Percentiles rank a stretch among this genome's conserved stretches.
These are phyloP conservation scores for Copsychus sechellarum DNA, from an alignment of 2,113 vertebrate genomes.

Conservation along the genomic window DNA sequence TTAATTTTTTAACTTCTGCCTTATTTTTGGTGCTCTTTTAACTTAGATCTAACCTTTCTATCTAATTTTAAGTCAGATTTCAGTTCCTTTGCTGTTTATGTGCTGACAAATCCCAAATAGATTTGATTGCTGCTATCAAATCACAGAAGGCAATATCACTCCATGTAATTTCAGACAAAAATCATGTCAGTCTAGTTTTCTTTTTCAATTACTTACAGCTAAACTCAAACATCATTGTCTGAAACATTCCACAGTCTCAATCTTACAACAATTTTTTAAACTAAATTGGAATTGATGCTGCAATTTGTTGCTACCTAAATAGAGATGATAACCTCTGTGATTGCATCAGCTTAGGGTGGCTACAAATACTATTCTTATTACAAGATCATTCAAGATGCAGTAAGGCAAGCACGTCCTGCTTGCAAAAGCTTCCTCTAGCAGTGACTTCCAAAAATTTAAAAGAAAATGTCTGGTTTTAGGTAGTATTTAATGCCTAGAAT, in stretches of 20 bases:
- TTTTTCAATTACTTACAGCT: background rate
- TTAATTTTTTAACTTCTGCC: background rate
- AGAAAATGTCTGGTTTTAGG: background rate
- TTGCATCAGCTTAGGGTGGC: background rate
- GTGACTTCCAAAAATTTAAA: background rate
- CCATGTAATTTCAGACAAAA: background rate
- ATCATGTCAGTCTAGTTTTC: background rate
- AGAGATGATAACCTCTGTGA: background rate
- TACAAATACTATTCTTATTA: background rate
- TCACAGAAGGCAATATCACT: background rate
- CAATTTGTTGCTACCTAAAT: background rate
- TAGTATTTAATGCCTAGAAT: background rate
- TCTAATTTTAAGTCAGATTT: background rate
- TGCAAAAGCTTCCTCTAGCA: background rate
- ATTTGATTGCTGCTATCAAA: background rate
- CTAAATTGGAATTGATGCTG: background rate
- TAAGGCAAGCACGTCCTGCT: background rate
- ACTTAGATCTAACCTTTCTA: background rate
- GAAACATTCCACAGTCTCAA: background rate
- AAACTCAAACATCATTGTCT: background rate
- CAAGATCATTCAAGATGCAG: background rate
- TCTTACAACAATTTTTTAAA: background rate
- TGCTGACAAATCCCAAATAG: background rate
- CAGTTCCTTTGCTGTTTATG: background rate
- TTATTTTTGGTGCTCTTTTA: background rate